phyloP scores from a whole-genome alignment of 1,140 invertebrate genomes.

The Euschistus heros region DNA sequence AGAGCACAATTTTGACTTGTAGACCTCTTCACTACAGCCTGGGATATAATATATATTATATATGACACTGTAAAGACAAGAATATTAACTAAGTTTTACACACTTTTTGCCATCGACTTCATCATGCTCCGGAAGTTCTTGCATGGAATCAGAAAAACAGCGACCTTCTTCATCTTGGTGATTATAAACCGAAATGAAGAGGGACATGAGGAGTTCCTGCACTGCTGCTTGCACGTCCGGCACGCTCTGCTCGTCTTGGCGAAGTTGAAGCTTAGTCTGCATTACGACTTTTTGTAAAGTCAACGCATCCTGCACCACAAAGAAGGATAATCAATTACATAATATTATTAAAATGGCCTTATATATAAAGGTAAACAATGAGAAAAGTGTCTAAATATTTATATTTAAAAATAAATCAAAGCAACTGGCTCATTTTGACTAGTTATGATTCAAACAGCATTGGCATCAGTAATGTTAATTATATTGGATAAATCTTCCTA shows the following conservation, averaged over 20 bases:
- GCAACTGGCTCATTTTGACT: not conserved
- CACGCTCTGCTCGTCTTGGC: conserved; percentile 73
- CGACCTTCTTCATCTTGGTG: conserved; percentile 92
- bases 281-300: conserved; percentile 84
- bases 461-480: no score
- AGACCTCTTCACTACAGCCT: no score
- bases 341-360: not conserved
- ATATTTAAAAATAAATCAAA: not conserved
- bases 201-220: conserved; percentile 79
- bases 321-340: conserved; percentile 13
- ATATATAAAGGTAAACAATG: not conserved
- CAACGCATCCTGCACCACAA: conserved; percentile 61
- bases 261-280: conserved; percentile 81
- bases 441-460: no score
- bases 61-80: no score
- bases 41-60: no score
- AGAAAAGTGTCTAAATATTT: conserved; percentile 17
- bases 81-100: no score
- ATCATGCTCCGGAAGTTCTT: conserved; percentile 83
- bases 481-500: no score
- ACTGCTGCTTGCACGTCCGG: conserved; percentile 81
- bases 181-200: conserved; percentile 91
- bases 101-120: conserved; percentile 58
- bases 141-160: conserved; percentile 92
- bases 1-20: no score